Evolutionary conservation across 1,140 invertebrate genomes (phyloP).

Genomic region (Drosophila mayri): DNA sequence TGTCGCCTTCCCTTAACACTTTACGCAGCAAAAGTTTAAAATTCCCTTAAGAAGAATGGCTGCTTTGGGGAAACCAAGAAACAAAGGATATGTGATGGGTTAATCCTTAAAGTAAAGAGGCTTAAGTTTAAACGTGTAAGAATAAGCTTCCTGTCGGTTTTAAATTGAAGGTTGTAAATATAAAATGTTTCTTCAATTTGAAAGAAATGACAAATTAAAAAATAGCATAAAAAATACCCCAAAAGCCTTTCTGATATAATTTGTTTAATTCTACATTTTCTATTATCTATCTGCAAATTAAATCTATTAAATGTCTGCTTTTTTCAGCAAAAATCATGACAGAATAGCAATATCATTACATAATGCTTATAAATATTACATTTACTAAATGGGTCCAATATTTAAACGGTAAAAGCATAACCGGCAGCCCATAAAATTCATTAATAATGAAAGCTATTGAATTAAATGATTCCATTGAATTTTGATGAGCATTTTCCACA

Average conservation of each 20-base stretch:
- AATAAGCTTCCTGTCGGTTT: neutral
- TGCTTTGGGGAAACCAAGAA: neutral
- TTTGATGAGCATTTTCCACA: slow-evolving; percentile 14
- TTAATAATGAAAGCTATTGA: slow-evolving; percentile 18
- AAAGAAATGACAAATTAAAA: too few relatives aligned
- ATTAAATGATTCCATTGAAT: slow-evolving; percentile 29
- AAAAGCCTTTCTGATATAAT: neutral
- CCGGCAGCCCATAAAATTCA: neutral
- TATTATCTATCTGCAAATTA: neutral
- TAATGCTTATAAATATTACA: neutral
- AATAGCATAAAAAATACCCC: too few relatives aligned
- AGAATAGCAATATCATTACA: neutral
- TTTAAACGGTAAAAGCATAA: slow-evolving; percentile 1
- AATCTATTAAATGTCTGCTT: neutral
- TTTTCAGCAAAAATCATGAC: neutral
- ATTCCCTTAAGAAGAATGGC: neutral
- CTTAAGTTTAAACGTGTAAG: neutral
- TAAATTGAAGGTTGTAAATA: neutral
- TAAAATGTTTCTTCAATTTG: neutral
- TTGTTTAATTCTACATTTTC: neutral
- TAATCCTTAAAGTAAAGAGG: neutral
- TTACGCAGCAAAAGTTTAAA: slow-evolving; percentile 2
- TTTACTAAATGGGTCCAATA: slow-evolving; percentile 5
- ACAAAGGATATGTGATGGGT: neutral
- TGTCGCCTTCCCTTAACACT: slow-evolving; percentile 21